These are phyloP conservation scores for Amiota mariae DNA, from an alignment of 2,888 invertebrate genomes.

Conservation along the genomic window DNA sequence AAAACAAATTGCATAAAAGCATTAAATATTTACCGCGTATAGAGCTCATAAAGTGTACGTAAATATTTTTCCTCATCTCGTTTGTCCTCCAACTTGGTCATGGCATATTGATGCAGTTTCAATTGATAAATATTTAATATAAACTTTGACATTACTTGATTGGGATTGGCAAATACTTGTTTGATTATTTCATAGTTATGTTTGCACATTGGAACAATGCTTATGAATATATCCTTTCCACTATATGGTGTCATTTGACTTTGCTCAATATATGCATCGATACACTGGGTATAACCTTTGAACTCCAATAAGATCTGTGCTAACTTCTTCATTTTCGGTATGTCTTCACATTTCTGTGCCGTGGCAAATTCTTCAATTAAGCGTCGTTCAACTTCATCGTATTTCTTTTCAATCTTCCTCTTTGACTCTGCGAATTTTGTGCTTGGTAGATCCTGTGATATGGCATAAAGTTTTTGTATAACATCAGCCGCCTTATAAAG, in stretches of 20 bases:
- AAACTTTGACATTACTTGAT: slow-evolving; percentile 98
- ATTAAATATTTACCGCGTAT: slow-evolving; percentile 80
- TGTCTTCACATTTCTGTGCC: slow-evolving; percentile 89
- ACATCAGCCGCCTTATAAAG: slow-evolving; percentile 96
- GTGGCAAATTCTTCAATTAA: slow-evolving; percentile 95
- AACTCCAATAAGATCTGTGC: slow-evolving; percentile 95
- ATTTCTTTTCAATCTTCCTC: slow-evolving; percentile 89
- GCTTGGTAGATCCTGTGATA: slow-evolving; percentile 94
- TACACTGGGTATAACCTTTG: slow-evolving; percentile 96
- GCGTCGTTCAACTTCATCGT: slow-evolving; percentile 90
- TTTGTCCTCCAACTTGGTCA: slow-evolving; percentile 87
- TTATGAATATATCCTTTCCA: slow-evolving; percentile 91
- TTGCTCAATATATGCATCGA: slow-evolving; percentile 97
- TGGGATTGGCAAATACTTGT: slow-evolving; percentile 94
- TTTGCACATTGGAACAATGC: slow-evolving; percentile 91
- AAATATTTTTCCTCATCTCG: slow-evolving; percentile 91
- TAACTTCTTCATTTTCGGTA: slow-evolving; percentile 92
- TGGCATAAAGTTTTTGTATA: slow-evolving; percentile 95
- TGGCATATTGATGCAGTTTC: slow-evolving; percentile 89
- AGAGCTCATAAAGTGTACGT: slow-evolving; percentile 89
- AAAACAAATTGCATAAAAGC: background rate
- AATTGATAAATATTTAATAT: slow-evolving; percentile 95
- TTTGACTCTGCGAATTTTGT: slow-evolving; percentile 90
- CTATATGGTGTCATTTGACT: slow-evolving; percentile 92
- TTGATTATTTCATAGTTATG: slow-evolving; percentile 88